Evolutionary conservation across 2,797 vertebrate species (phyloP).

Genomic region (Onychomys leucogaster): DNA sequence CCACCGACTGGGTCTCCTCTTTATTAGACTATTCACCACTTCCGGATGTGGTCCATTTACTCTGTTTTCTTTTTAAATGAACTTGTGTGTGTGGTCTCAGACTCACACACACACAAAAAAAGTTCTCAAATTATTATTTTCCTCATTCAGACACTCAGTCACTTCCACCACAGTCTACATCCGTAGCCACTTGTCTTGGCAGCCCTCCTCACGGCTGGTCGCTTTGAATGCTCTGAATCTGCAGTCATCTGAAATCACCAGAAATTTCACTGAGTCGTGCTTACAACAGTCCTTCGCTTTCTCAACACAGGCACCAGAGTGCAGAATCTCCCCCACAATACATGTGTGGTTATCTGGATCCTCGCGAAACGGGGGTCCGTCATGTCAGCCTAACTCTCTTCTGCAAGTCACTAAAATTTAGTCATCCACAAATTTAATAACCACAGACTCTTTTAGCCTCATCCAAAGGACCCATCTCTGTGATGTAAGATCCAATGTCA

Average conservation of each 20-base stretch:
- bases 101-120: not conserved
- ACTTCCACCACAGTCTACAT: not conserved
- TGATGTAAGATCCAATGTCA: not conserved
- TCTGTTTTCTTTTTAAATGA: not conserved
- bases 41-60: not conserved
- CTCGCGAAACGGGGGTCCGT: not conserved
- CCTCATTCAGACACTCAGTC: not conserved
- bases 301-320: not conserved
- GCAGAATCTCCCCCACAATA: not conserved
- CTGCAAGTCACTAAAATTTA: not conserved
- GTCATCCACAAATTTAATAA: slow-evolving; percentile 23
- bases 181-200: not conserved
- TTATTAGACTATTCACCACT: not conserved
- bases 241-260: not conserved
- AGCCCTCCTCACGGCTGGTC: not conserved
- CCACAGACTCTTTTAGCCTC: not conserved
- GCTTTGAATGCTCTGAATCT: not conserved
- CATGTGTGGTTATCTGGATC: too few relatives aligned
- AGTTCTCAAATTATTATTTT: not conserved
- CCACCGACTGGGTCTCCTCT: not conserved
- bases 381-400: not conserved
- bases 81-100: slow-evolving; percentile 36
- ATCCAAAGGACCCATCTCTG: not conserved
- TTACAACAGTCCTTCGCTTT: not conserved
- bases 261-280: not conserved